Percentiles rank a stretch among this genome's conserved stretches.
phyloP scores from a whole-genome alignment of 2,113 vertebrate species.

The Zingel zingel region DNA sequence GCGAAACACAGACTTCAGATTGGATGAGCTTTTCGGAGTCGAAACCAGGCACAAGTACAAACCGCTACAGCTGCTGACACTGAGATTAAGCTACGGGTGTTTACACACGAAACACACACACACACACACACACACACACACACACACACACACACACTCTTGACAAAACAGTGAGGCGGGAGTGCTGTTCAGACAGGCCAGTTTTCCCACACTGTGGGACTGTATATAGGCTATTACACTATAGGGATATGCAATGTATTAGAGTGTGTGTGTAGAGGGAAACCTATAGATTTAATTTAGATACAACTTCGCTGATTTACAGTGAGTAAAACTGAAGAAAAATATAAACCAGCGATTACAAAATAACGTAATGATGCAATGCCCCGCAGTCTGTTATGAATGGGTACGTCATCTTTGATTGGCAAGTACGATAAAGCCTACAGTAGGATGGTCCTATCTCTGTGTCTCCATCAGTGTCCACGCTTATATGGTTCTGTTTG shows the following conservation, averaged over 20 bases:
- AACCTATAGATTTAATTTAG: not conserved
- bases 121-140: constrained; percentile 43
- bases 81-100: constrained; percentile 68
- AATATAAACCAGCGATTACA: not conserved
- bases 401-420: constrained; percentile 23
- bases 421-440: constrained; percentile 21
- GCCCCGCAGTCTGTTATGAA: not conserved
- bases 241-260: constrained; percentile 3
- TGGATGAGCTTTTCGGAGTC: constrained; percentile 74
- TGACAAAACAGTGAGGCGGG: constrained; percentile 44
- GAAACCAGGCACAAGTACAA: constrained; percentile 78
- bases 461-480: constrained; percentile 55
- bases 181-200: constrained; percentile 75
- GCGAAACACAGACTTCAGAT: constrained; percentile 40
- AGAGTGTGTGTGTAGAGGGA: not conserved
- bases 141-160: constrained; percentile 55
- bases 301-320: not conserved
- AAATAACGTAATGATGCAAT: not conserved
- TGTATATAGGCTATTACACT: not conserved
- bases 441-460: constrained; percentile 45
- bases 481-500: not conserved
- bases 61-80: constrained; percentile 67
- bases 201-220: constrained; percentile 74
- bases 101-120: constrained; percentile 34
- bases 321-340: not conserved